Evolutionary conservation across 2,888 invertebrate genomes (phyloP), one percentile per base, ranked within the genome.

Genomic region (Agrotis ipsilon): DNA sequence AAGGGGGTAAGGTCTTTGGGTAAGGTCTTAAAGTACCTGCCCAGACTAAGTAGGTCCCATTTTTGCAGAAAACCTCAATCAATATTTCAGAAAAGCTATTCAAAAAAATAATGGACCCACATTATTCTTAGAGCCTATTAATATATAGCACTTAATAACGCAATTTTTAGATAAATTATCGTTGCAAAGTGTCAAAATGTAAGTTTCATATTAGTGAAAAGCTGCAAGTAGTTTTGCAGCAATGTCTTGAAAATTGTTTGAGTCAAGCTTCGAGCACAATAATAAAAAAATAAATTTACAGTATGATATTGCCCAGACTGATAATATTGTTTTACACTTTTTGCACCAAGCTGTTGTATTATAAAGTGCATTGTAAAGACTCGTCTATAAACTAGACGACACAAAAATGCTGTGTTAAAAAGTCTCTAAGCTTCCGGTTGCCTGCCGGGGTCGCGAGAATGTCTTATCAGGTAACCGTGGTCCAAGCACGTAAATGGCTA

Each of bases 291-390:
- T 13, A 19, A 11, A 71, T 24, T 43, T 49, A n/a, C 39, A 2
- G 21, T 51, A 46, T 55, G 67, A 66, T 65, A 64, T 63, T 66
- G 65, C 21, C 62, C 49, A 68, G 66, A 49, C 62, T 51, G 70
- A 81, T 76, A 75, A 69, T 61, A 72, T 74, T 58, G 18, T 71
- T 82, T 75, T 78, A 78, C 74, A 70, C 72, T 78, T 82, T 81
- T 74, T 65, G 46, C 48, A 45, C 13, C 16, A 32, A 11, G 19
- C 43, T 62, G 24, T 77, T 74, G 71, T 72, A 49, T 59, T 72
- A 63, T 57, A 76, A 79, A 81, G 57, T 73, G 64, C 60, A 68
- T 39, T 45, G 49, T 80, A 80, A 80, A 73, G 66, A 55, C 24
- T 67, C 18, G 58, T 67, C 19, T 27, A 27, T 16, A 32, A 32